phyloP scores from a whole-genome alignment of 2,888 invertebrate genomes.

The Brenthis daphne region DNA sequence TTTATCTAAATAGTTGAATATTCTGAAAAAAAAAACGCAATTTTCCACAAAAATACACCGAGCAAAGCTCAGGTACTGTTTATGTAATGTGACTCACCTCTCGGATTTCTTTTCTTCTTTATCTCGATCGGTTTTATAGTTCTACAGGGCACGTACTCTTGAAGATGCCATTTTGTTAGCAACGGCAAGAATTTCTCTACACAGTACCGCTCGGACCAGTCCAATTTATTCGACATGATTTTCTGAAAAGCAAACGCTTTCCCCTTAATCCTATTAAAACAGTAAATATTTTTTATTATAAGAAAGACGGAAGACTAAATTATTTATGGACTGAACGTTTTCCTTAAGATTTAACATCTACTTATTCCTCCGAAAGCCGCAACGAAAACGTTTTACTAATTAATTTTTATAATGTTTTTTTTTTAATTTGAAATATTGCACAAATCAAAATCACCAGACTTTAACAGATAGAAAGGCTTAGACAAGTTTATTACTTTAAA shows the following conservation, averaged over 20 bases:
- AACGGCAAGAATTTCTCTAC: conserved; percentile 90
- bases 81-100: conserved; percentile 55
- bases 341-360: conserved; percentile 14
- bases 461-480: conserved; percentile 26
- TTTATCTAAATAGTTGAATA: too few relatives aligned
- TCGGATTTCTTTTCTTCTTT: conserved; percentile 76
- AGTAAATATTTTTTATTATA: conserved; percentile 6
- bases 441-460: conserved; percentile 10
- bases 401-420: background rate
- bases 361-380: conserved; percentile 15
- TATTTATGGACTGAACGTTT: conserved; percentile 17
- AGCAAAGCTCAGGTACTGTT: too few relatives aligned
- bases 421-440: background rate
- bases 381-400: conserved; percentile 16
- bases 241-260: conserved; percentile 69
- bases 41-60: too few relatives aligned
- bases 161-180: conserved; percentile 88
- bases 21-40: too few relatives aligned
- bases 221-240: conserved; percentile 84
- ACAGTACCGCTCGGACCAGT: conserved; percentile 89
- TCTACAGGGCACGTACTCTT: conserved; percentile 60
- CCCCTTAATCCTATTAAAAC: conserved; percentile 5
- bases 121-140: conserved; percentile 63
- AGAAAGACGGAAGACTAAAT: conserved; percentile 5
- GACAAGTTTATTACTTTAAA: conserved; percentile 22